Evolutionary conservation across 2,888 invertebrate genomes (phyloP), one percentile per base, ranked within the genome.

Genomic region (Philereme vetulata): DNA sequence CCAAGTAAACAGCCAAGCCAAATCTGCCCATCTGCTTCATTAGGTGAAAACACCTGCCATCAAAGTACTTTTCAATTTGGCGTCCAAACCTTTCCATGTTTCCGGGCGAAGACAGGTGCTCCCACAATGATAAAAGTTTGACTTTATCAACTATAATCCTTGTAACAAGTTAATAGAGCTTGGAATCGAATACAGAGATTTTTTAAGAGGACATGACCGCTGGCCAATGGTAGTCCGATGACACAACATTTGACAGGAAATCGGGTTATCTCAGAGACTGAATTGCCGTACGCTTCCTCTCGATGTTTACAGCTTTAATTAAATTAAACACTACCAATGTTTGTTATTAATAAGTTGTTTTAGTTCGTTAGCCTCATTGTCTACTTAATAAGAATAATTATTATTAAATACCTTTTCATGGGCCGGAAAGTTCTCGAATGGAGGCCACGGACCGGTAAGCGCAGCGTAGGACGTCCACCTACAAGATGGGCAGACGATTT

Each of bases 241-340:
- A 58, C 66, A 66, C 60, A 65, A 76, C 75, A 72, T 80, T 81
- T 72, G 74, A 82, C 85, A 81, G 87, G 89, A 88, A 85, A 82
- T 78, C 72, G 79, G 82, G 84, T 85, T 87, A 88, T 88, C 86
- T 83, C 77, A 78, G 78, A 82, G 82, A 70, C 74, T 74, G 77
- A 54, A 78, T 77, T 78, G 78, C 68, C 74, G 72, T 75, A 71
- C 72, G 72, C 71, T 82, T 85, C 84, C 84, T 81, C 72, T 70
- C 66, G 65, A 70, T 75, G 70, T 78, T 78, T 78, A 78, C 44
- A 36, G 51, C 8, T 55, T 55, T 7, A 51, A 46, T 50, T 9
- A 38, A 48, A 51, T 51, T 40, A 4, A 46, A 46, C 11, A 50
- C 11, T 60, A 56, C 43, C 47, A 64, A 61, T 60, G 62, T 53